Evolutionary conservation across 2,113 vertebrate species (phyloP), one percentile per base, ranked within the genome.

Genomic region (Bos javanicus): DNA sequence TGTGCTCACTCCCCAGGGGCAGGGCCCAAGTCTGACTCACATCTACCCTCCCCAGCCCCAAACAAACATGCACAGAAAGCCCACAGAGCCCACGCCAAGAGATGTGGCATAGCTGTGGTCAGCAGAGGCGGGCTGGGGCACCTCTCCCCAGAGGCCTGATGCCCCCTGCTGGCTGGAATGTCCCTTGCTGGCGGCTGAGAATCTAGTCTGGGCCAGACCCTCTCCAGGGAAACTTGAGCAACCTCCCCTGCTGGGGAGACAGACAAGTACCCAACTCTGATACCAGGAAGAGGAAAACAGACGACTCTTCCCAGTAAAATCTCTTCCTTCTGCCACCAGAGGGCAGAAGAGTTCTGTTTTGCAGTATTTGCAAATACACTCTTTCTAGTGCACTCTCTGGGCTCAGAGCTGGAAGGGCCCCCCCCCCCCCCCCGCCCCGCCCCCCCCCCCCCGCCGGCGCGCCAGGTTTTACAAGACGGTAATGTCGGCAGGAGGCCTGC

Each of bases 111-210:
- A 12, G 56, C 67, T 48, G 52, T 33, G 88, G 88, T 93, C 67
- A 33, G 95, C 76, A n/a, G 64, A 80, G 36, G 52, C 0, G 48
- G 52, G 16, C 23, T 25, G 17, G 3, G 39, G 54, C 54, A 43
- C 52, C 46, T 64, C 33, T 0, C 1, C 0, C 2, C 3, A 3
- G 78, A 30, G 71, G 48, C 43, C 74, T 97, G 62, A 89, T 94
- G 94, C 97, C 98, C 62, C n/a, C 97, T 92, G 91, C 91, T 93
- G 97, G 86, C 86, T 91, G 82, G 88, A 95, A 96, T 86, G 96
- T 43, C 15, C 16, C 10, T 43, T n/a, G 81, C 43, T 36, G 12
- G 76, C 7, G 0, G 33, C 76, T 88, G n/a, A 39, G 92, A 46
- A 64, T 7, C 2, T 7, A 25, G 28, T 14, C 28, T 36, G 26